Percentiles rank a stretch among this genome's conserved stretches.
Evolutionary conservation across 2,888 invertebrate species (phyloP).

Genomic region (Nowickia ferox): DNA sequence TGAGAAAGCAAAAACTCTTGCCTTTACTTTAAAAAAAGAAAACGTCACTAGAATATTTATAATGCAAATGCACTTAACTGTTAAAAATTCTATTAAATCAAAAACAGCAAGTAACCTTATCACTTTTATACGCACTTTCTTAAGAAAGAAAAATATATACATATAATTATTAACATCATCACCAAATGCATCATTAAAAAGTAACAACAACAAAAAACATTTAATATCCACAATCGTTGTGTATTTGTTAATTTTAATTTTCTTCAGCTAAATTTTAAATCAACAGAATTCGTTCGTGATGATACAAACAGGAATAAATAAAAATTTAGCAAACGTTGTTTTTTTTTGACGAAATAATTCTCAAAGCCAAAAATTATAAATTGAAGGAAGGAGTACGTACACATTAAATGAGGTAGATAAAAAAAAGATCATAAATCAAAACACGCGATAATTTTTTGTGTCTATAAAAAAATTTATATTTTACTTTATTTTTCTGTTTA

Average conservation of each 20-base stretch:
- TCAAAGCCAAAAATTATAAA: conserved; percentile 2
- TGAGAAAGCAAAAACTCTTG: too few species aligned
- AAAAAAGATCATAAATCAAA: conserved; percentile 41
- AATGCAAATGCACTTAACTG: too few species aligned
- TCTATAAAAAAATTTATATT: conserved; percentile 28
- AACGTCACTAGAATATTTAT: too few species aligned
- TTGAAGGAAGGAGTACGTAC: too few species aligned
- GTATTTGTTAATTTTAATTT: conserved; percentile 54
- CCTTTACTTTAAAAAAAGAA: too few species aligned
- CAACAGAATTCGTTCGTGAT: conserved; percentile 22
- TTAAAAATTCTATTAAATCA: neutral
- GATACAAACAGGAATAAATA: neutral
- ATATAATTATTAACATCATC: conserved; percentile 79
- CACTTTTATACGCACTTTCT: neutral
- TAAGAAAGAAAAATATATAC: conserved; percentile 26
- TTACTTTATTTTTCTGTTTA: conserved; percentile 28
- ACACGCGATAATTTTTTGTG: conserved; percentile 18
- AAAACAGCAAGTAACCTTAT: neutral
- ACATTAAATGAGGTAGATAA: neutral
- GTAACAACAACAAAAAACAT: neutral
- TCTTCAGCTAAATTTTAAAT: conserved; percentile 45
- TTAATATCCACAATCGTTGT: conserved; percentile 51
- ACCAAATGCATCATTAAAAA: conserved; percentile 27
- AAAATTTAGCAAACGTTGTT: neutral
- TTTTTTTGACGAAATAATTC: neutral